A percentile compares a stretch with the other conserved stretches of the same genome.
Evolutionary conservation across 2,888 invertebrate species (phyloP).

Genomic region (Drosophila borealis): DNA sequence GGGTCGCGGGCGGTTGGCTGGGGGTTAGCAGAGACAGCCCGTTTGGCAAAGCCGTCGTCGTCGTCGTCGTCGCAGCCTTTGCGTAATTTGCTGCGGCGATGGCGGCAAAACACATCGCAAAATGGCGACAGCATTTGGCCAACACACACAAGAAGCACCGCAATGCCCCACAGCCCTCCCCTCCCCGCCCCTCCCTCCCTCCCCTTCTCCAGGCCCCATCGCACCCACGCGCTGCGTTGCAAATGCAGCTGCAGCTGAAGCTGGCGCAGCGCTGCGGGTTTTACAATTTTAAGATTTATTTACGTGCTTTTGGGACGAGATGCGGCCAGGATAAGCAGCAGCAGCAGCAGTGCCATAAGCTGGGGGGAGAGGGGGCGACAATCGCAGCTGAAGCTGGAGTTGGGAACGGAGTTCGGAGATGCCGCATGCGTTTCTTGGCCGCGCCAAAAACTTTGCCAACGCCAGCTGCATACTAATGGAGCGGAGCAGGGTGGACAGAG

Average conservation of each 20-base stretch:
- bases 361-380: background rate
- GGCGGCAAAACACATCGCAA: conserved; percentile 81
- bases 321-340: conserved; percentile 58
- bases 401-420: background rate
- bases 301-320: conserved; percentile 78
- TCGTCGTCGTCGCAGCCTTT: conserved; percentile 46
- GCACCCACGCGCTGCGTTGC: conserved; percentile 22
- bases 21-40: conserved; percentile 1
- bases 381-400: background rate
- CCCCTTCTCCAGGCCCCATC: background rate
- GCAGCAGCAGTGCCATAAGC: background rate
- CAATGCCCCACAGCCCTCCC: background rate
- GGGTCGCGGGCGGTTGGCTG: background rate
- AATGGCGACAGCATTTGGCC: conserved; percentile 75
- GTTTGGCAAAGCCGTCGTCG: conserved; percentile 41
- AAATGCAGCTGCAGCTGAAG: conserved; percentile 44
- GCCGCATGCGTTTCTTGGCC: conserved; percentile 75
- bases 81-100: conserved; percentile 80
- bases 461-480: conserved; percentile 75
- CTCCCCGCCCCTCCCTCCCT: background rate
- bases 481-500: background rate
- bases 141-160: conserved; percentile 19
- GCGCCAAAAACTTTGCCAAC: conserved; percentile 75
- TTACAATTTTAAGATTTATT: conserved; percentile 81
- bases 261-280: conserved; percentile 68